These are phyloP conservation scores for Thunnus maccoyii DNA, from an alignment of 2,113 vertebrate genomes.

Conservation along the genomic window DNA sequence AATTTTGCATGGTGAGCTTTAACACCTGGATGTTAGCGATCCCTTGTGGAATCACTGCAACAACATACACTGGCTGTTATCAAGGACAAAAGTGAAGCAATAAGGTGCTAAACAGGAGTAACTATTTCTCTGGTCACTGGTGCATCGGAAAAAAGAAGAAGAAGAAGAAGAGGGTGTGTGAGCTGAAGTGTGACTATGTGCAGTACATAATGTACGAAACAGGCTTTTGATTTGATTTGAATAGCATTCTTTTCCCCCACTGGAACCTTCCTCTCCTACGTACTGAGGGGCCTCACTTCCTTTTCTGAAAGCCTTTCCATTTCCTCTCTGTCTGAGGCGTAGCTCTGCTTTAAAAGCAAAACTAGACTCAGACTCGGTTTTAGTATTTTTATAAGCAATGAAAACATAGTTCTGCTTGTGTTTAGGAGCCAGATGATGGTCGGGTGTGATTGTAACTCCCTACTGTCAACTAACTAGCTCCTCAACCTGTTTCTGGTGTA, in stretches of 20 bases:
- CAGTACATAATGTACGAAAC: conserved; percentile 62
- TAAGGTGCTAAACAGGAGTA: conserved; percentile 6
- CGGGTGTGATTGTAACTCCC: not conserved
- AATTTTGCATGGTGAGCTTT: conserved; percentile 12
- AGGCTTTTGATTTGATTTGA: conserved; percentile 61
- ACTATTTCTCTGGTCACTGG: not conserved
- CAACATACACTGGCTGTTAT: not conserved
- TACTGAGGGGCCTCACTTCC: conserved; percentile 76
- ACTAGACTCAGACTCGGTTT: conserved; percentile 20
- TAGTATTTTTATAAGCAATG: conserved; percentile 15
- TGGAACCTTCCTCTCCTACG: conserved; percentile 71
- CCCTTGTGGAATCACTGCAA: not conserved
- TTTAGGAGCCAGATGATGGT: not conserved
- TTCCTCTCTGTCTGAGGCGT: conserved; percentile 73
- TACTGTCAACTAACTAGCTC: not conserved
- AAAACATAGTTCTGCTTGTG: conserved; percentile 8
- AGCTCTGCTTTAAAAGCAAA: conserved; percentile 47
- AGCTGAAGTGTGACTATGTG: conserved; percentile 25
- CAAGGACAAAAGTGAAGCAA: conserved; percentile 11
- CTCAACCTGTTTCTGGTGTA: not conserved
- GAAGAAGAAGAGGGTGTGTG: not conserved
- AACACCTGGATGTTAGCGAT: not conserved
- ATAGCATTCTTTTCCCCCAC: conserved; percentile 59
- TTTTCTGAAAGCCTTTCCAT: conserved; percentile 75
- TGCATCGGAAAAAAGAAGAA: not conserved